phyloP scores from a whole-genome alignment of 2,113 vertebrate species.

The Geothlypis trichas region DNA sequence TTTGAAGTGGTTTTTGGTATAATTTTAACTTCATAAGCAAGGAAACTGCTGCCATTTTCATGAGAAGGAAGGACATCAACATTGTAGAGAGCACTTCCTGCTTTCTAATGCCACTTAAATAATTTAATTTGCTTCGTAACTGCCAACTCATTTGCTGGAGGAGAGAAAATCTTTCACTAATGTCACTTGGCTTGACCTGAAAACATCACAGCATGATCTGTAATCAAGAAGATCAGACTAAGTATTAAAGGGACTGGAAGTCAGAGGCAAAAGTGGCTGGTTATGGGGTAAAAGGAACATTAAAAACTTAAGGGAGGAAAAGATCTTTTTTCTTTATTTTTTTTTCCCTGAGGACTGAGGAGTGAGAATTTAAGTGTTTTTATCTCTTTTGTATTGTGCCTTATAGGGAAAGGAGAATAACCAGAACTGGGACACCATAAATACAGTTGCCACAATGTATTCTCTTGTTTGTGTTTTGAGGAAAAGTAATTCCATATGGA shows the following conservation, averaged over 20 bases:
- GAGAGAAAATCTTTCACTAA: not conserved
- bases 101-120: not conserved
- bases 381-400: not conserved
- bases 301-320: not conserved
- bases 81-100: fast-evolving
- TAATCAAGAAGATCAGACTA: not conserved
- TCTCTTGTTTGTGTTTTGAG: not conserved
- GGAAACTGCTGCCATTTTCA: not conserved
- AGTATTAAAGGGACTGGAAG: not conserved
- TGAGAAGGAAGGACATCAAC: not conserved
- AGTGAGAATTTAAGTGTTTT: not conserved
- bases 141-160: not conserved
- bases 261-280: not conserved
- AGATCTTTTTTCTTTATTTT: too few species aligned
- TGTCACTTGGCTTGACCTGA: not conserved
- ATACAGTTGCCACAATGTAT: not conserved
- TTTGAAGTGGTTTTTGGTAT: not conserved
- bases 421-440: not conserved
- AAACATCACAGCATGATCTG: not conserved
- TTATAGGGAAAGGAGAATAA: not conserved
- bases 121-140: not conserved
- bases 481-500: not conserved
- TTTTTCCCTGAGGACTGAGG: not conserved
- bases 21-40: not conserved
- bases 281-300: not conserved